phyloP scores from a whole-genome alignment of 2,113 vertebrate genomes.

The Mionectes macconnelli region DNA sequence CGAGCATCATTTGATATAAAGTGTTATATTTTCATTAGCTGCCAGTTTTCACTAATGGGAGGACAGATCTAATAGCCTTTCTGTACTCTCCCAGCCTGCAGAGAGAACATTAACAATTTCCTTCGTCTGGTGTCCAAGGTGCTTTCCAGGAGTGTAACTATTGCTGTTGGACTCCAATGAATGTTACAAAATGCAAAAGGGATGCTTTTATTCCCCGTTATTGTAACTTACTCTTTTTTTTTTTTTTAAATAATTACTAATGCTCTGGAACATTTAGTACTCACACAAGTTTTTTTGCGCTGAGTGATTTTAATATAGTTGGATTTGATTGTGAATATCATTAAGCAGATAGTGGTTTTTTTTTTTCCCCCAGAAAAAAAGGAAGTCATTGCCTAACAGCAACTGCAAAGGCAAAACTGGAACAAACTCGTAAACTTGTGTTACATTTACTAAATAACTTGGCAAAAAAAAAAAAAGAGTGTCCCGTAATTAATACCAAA shows the following conservation, averaged over 20 bases:
- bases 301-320: not conserved
- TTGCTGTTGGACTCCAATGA: not conserved
- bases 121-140: not conserved
- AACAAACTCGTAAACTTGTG: not conserved
- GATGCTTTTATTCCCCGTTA: not conserved
- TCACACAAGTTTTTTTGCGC: not conserved
- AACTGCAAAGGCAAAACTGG: not conserved
- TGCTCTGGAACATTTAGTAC: not conserved
- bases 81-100: not conserved
- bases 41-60: not conserved
- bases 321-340: not conserved
- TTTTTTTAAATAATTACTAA: not conserved
- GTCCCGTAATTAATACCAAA: not conserved
- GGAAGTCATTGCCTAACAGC: not conserved
- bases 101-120: not conserved
- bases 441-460: not conserved
- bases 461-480: not conserved
- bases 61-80: not conserved
- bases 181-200: not conserved
- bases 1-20: not conserved
- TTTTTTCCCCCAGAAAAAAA: not conserved
- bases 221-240: not conserved
- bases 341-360: not conserved
- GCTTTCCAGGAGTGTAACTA: not conserved
- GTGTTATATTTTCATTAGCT: constrained; percentile 12